These are phyloP conservation scores for Hormiphora californensis DNA, from an alignment of 37 sponge, comb jelly and placozoan genomes.

Conservation along the genomic window DNA sequence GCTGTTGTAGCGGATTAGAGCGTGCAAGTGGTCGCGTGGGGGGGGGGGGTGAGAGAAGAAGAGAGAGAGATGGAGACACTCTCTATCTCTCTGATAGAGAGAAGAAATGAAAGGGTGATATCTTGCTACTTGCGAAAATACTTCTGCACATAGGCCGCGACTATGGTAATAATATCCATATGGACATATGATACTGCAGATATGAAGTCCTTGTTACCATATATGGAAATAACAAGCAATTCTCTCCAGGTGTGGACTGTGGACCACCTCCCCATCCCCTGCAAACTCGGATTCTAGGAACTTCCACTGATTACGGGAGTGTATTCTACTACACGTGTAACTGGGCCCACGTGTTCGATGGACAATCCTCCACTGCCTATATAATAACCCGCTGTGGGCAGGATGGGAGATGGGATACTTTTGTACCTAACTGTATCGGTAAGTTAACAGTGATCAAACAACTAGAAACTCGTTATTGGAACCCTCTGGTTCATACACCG, in stretches of 20 bases:
- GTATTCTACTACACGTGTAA: constrained; percentile 35
- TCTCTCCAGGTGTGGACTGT: constrained; percentile 41
- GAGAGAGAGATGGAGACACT: no score
- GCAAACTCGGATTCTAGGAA: neutral
- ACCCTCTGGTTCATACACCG: neutral
- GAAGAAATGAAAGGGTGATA: no score
- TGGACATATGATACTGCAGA: no score
- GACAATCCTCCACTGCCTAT: neutral
- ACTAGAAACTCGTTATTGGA: neutral
- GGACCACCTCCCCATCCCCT: neutral
- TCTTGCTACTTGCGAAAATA: no score
- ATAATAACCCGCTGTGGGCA: constrained; percentile 34
- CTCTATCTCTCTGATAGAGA: no score
- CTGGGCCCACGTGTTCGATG: constrained; percentile 54
- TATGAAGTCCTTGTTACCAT: neutral
- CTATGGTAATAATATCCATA: no score
- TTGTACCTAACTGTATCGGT: constrained; percentile 31
- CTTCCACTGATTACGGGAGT: constrained; percentile 14
- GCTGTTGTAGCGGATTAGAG: no score
- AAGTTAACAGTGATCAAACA: neutral
- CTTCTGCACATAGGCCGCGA: no score
- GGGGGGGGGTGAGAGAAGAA: no score
- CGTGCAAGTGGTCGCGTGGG: no score
- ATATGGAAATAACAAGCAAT: no score
- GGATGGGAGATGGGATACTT: neutral